phyloP scores from a whole-genome alignment of 1,140 invertebrate species.

The Proctacanthus coquilletti region DNA sequence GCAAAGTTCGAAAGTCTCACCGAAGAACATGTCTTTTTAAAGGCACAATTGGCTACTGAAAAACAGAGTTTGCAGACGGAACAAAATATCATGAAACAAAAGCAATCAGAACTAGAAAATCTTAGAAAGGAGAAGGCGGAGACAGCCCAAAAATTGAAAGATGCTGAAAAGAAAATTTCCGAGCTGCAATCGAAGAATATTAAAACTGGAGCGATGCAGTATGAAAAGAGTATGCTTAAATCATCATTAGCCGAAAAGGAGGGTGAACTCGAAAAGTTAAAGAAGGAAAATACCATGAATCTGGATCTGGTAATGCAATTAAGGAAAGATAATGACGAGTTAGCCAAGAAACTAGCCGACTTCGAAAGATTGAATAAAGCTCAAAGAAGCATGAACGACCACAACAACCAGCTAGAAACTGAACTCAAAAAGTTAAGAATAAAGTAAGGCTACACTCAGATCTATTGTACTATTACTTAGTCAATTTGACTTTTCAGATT shows the following conservation, averaged over 20 bases:
- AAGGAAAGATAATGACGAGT: constrained; percentile 60
- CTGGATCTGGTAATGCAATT: constrained; percentile 52
- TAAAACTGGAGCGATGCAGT: constrained; percentile 35
- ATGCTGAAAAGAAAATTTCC: constrained; percentile 43
- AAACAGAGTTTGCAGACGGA: constrained; percentile 48
- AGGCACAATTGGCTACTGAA: constrained; percentile 58
- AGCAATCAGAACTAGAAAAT: constrained; percentile 19
- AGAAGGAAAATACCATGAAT: constrained; percentile 52
- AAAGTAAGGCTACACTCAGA: constrained; percentile 29
- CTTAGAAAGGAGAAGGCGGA: constrained; percentile 22
- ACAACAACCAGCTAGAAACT: constrained; percentile 53
- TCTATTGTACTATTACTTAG: not conserved
- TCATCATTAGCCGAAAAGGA: constrained; percentile 56
- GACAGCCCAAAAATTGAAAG: constrained; percentile 46
- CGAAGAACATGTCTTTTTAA: constrained; percentile 65
- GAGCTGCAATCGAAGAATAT: constrained; percentile 19
- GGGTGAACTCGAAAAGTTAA: constrained; percentile 54
- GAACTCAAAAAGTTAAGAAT: constrained; percentile 56
- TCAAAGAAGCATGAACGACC: constrained; percentile 58
- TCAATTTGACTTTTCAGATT: constrained; percentile 33
- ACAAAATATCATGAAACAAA: constrained; percentile 16
- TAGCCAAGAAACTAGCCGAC: constrained; percentile 65
- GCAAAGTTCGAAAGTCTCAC: constrained; percentile 66
- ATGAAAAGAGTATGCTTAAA: constrained; percentile 49
- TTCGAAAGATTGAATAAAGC: constrained; percentile 71